Evolutionary conservation across 2,113 vertebrate genomes (phyloP), one percentile per base, ranked within the genome.

Genomic region (Dascyllus trimaculatus): DNA sequence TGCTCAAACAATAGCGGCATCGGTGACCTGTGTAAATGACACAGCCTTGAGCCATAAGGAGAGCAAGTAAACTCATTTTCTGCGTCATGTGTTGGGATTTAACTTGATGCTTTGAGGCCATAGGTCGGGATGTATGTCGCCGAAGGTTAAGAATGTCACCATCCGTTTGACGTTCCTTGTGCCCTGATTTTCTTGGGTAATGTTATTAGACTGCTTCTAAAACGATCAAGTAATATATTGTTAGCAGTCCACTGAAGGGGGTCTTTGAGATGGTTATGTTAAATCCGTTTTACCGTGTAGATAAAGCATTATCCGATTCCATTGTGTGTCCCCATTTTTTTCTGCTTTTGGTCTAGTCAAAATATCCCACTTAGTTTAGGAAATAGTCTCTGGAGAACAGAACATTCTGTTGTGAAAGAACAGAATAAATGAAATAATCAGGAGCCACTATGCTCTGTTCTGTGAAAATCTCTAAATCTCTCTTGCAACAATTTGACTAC

Each of bases 31-130:
- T 78, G 78, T 68, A 74, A 82, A 85, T 74, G 79, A 83, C 75
- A 85, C 79, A 78, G 71, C 89, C 87, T 91, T 91, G 84, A 88
- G 85, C 76, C 48, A n/a, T 15, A 45, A 74, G 52, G 59, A 32
- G 35, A 75, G 58, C 68, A 43, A 62, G 64, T 64, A 35, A 81
- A 85, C 53, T 66, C 10, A 61, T 79, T 74, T 85, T 89, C 84
- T 75, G 78, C 53, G 58, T 88, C 88, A 88, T 58, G 52, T 22
- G 1, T 58, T 35, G 10, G 80, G 81, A 85, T 90, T 89, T 82
- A 85, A 75, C 38, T 78, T 29, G 61, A 26, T 53, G 62, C 26
- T 80, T 85, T 58, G 79, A 67, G 74, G 69, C 10, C 61, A 52
- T 15, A 56, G 64, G 43, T 72, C 68, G 11, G 17, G 22, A 51